Evolutionary conservation across 2,888 invertebrate species (phyloP).

Genomic region (Sturmia bella): DNA sequence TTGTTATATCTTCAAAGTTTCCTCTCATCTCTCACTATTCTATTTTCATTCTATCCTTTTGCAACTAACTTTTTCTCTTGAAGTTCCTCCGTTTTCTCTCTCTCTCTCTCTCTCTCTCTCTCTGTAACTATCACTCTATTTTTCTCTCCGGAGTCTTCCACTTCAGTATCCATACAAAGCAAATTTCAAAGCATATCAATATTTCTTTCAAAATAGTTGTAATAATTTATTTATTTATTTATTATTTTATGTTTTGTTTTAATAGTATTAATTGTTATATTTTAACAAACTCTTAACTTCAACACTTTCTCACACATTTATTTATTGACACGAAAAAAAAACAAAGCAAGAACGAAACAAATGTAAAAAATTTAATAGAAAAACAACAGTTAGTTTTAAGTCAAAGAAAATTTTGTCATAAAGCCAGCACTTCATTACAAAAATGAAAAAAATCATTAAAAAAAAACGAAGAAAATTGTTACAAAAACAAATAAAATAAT

Average conservation of each 20-base stretch:
- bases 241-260: conserved; percentile 50
- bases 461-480: conserved; percentile 70
- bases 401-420: conserved; percentile 77
- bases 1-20: no score
- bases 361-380: conserved; percentile 51
- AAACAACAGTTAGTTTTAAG: conserved; percentile 73
- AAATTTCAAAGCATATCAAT: conserved; percentile 62
- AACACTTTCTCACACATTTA: conserved; percentile 70
- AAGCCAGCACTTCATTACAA: conserved; percentile 79
- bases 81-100: neutral
- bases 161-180: conserved; percentile 57
- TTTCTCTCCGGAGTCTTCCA: conserved; percentile 47
- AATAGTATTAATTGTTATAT: conserved; percentile 67
- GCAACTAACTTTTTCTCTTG: no score
- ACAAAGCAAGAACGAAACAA: conserved; percentile 56
- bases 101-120: neutral
- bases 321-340: conserved; percentile 62
- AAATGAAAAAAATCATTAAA: conserved; percentile 77
- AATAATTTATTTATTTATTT: conserved; percentile 69
- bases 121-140: neutral
- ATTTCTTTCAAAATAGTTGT: conserved; percentile 71
- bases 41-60: no score
- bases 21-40: no score
- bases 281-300: conserved; percentile 65
- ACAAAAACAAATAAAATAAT: conserved; percentile 72